Base-by-base conservation (phyloP, 1,140 invertebrate species). In the Olivierus martensii region DNA sequence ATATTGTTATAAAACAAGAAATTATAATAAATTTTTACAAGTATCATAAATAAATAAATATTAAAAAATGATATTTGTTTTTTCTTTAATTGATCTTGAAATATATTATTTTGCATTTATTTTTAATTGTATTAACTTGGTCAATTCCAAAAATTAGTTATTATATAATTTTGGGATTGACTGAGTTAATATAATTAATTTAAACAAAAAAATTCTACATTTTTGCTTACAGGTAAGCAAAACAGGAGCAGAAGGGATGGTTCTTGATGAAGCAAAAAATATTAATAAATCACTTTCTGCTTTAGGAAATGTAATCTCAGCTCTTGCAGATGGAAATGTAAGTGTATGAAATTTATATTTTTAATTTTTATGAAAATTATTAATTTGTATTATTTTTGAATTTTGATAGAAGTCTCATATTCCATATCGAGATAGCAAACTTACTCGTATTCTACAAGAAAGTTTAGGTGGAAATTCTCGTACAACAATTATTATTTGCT, bases 261-360 rank as follows among this genome's bases (percentile, higher is more conserved):
- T 97, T 15, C 74, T 99, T 47, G 95, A 99, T 69, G 95, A 99
- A 73, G 95, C 95, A 1, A 99, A 99, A 73, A 99, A 99, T 69
- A 99, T 99, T 66, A 99, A 99, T 72, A 99, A 99, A 74, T 99
- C 95, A 14, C 70, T 99, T 44, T 98, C 94, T n/a, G 94, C 95
- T n/a, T 74, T 99, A 56, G 95, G 95, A 65, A 99, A 99, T 71
- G 95, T 99, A 17, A 99, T 99, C 61, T 94, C 94, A 43, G 93
- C 94, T 5, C 72, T 99, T 60, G 94, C 96, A 50, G 95, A 99
- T 74, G 94, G 92, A 61, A 97, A 96, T 63, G 75, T 79, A 65
- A 70, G 71, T 72, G 22, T 34, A n/a, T n/a, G n/a, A n/a, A n/a
- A n/a, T 46, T 46, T 21, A n/a, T 37, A 37, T 21, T 46, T 43